Evolutionary conservation across 2,888 invertebrate species (phyloP), one percentile per base, ranked within the genome.

Genomic region (Dolichomitus sp.): DNA sequence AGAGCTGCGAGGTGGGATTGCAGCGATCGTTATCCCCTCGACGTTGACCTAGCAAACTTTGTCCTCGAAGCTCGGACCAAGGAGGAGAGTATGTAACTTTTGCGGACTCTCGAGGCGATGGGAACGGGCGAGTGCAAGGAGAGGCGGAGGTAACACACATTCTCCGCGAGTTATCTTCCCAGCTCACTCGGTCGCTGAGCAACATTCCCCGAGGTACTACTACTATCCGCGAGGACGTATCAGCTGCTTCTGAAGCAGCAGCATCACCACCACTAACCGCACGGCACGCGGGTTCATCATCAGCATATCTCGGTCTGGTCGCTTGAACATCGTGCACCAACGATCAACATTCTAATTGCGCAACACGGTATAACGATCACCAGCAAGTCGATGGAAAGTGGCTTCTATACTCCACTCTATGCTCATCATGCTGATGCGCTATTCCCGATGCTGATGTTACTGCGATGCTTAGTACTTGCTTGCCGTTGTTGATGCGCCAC

Each of bases 301-400:
- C 80, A 48, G 63, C 80, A 63, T 80, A 74, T 74, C 74, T 74
- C 74, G 61, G 69, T 69, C 69, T 57, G 57, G 33, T 61, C 48
- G 40, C 17, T 40, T 50, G 63, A 69, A 54, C 76, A 68, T 81
- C 77, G 69, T 73, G 61, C 76, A 65, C 72, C 83, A 57, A n/a
- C 75, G 68, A 76, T 80, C 54, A 80, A 72, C 83, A 83, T 83
- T 83, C 80, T 83, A 83, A 83, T 83, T 83, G 80, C 83, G 76
- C 83, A 83, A 83, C 82, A 80, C 73, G 63, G 68, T 72, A 83
- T 68, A 83, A 83, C 83, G 80, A 80, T 80, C 80, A 45, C 52
- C 33, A 37, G 59, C 45, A 54, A 70, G 48, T 27, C 72, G 75
- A 80, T 76, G 80, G 83, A 83, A 83, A 83, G 83, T 72, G 78